These are phyloP conservation scores for Delphinapterus leucas DNA, from an alignment of 2,113 vertebrate species.

Conservation along the genomic window DNA sequence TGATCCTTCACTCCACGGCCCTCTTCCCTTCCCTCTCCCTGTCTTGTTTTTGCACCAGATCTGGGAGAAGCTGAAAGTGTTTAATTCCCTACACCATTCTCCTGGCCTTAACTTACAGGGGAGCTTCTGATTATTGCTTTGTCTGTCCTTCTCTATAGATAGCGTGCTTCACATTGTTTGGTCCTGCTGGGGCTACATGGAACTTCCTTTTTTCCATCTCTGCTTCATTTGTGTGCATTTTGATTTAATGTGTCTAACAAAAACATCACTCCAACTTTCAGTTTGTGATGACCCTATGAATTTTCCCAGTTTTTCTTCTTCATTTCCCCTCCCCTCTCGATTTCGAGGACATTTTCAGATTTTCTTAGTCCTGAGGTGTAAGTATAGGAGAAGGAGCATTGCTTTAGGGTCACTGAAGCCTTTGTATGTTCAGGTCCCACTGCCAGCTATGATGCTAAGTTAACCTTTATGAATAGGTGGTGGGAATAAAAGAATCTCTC, in stretches of 20 bases:
- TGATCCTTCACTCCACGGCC: not conserved
- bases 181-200: not conserved
- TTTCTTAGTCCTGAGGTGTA: not conserved
- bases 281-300: not conserved
- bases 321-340: not conserved
- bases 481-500: not conserved
- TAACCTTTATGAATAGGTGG: not conserved
- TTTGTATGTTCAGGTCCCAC: rapidly evolving
- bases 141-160: not conserved
- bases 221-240: not conserved
- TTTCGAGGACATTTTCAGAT: not conserved
- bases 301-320: not conserved
- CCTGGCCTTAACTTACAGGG: not conserved
- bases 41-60: not conserved
- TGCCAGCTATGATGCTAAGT: not conserved
- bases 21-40: not conserved
- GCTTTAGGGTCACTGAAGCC: not conserved
- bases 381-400: not conserved
- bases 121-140: not conserved
- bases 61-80: not conserved
- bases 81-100: not conserved
- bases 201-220: not conserved
- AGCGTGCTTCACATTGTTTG: not conserved
- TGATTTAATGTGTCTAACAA: not conserved
- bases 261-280: not conserved